Base-by-base conservation (phyloP, 1,140 invertebrate genomes). In the Solen grandis region DNA sequence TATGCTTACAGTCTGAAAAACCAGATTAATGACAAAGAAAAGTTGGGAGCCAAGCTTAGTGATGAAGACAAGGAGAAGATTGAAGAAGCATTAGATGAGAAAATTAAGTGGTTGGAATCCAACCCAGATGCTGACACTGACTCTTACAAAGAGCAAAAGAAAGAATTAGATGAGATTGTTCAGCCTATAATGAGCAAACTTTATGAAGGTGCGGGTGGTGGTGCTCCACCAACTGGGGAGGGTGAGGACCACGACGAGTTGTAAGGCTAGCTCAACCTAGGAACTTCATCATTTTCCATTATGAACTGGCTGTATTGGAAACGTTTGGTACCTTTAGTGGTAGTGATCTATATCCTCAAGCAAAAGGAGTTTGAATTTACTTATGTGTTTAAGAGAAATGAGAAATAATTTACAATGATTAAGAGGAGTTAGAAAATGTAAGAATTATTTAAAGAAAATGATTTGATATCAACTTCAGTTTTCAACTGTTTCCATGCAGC, bases 111-210 rank as follows among this genome's bases (percentile, higher is more conserved):
- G 99, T 93, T 99, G 50, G 99, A 99, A 92, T 95, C 96, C 81
- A 98, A 99, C 92, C 95, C 96, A 85, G 98, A 99, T 83, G 96
- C 97, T 5, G 97, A 99, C 59, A 94, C 96, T 0, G 97, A 99
- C 88, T 97, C 98, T 66, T 97, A 97, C 93, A 98, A 98, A 91
- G 96, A 96, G 90, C 97, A 99, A 90, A 99, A 99, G 95, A 99
- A 99, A 91, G 96, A 98, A 89, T 92, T 99, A 13, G 97, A 99
- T 92, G 96, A 97, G 86, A 95, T 99, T 73, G 97, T 99, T 5
- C 97, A 99, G 90, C 99, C 99, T 13, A 99, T 99, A 89, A 98
- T 99, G 89, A 95, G 97, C 25, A 99, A 99, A 93, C 93, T 99
- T 62, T 99, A 99, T 93, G 96, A 98, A 90, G 95, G 96, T 55